A percentile compares a stretch with the other conserved stretches of the same genome.
phyloP scores from a whole-genome alignment of 2,113 vertebrate genomes.

The Brienomyrus brachyistius region DNA sequence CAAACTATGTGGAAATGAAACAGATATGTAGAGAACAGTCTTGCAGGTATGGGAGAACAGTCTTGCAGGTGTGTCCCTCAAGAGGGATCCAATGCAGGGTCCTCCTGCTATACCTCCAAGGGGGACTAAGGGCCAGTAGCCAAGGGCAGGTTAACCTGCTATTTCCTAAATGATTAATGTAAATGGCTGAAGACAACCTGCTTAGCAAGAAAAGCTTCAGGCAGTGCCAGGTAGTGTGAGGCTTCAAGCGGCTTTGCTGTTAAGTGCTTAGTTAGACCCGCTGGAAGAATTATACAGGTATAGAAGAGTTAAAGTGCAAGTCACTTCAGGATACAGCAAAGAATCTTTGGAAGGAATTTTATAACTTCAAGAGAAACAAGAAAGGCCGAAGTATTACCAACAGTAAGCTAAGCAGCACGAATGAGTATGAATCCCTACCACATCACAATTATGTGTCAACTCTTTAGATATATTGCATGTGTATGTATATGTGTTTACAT shows the following conservation, averaged over 20 bases:
- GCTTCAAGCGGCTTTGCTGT: neutral
- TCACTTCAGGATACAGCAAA: neutral
- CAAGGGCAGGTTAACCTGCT: neutral
- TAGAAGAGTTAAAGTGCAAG: neutral
- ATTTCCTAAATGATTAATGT: constrained; percentile 3
- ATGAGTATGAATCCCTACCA: neutral
- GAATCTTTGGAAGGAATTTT: neutral
- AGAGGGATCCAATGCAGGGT: neutral
- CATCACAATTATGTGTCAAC: neutral
- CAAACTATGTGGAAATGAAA: neutral
- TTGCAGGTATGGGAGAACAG: neutral
- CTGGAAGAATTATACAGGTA: neutral
- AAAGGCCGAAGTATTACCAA: neutral
- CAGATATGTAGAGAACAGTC: neutral
- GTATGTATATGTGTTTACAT: neutral
- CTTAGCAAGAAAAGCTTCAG: neutral
- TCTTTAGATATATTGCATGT: neutral
- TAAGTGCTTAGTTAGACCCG: neutral
- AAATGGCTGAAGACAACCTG: neutral
- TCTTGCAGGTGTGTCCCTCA: neutral
- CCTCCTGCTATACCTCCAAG: neutral
- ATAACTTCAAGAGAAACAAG: neutral
- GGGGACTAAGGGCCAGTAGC: neutral
- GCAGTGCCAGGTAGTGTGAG: neutral
- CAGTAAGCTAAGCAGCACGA: neutral